A percentile compares a stretch with the other conserved stretches of the same genome.
These are phyloP conservation scores for Drosophila lacicola DNA, from an alignment of 2,888 invertebrate genomes.

Conservation along the genomic window DNA sequence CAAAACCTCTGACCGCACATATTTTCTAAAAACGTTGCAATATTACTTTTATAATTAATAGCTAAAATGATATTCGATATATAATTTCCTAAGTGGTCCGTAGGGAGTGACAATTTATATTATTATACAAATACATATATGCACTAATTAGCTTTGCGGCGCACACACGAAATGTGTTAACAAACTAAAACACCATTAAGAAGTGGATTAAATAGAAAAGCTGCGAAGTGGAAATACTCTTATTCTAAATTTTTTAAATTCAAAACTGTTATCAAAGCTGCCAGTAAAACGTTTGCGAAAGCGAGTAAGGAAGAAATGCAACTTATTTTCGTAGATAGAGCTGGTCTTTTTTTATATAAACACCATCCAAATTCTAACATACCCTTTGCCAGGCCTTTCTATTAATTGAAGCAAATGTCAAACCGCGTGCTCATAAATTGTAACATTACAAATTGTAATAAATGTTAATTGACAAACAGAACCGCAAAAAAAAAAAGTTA, in stretches of 20 bases:
- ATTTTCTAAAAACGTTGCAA: not conserved
- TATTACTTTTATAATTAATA: conserved; percentile 24
- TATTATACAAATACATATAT: conserved; percentile 32
- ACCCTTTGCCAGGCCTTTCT: not conserved
- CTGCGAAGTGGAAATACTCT: conserved; percentile 12
- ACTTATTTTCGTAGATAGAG: no score
- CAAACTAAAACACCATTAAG: conserved; percentile 40
- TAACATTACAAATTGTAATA: conserved; percentile 42
- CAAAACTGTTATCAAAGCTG: not conserved
- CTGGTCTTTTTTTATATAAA: not conserved
- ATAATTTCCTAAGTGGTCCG: conserved; percentile 10
- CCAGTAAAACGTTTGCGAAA: not conserved
- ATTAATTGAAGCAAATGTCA: conserved; percentile 42
- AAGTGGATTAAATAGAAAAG: not conserved
- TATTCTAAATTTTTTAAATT: not conserved
- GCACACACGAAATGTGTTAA: conserved; percentile 33
- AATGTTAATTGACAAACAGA: conserved; percentile 48
- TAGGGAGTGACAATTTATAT: conserved; percentile 21
- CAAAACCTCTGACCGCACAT: not conserved
- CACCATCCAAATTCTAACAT: not conserved
- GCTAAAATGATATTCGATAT: conserved; percentile 16
- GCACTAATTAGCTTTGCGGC: conserved; percentile 36
- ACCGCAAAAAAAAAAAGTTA: conserved; percentile 9
- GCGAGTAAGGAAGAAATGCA: no score
- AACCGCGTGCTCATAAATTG: conserved; percentile 25